Percentiles rank a stretch among this genome's conserved stretches.
Conservation (phyloP, 2,888 invertebrate species). For the Eupithecia centaureata region DNA sequence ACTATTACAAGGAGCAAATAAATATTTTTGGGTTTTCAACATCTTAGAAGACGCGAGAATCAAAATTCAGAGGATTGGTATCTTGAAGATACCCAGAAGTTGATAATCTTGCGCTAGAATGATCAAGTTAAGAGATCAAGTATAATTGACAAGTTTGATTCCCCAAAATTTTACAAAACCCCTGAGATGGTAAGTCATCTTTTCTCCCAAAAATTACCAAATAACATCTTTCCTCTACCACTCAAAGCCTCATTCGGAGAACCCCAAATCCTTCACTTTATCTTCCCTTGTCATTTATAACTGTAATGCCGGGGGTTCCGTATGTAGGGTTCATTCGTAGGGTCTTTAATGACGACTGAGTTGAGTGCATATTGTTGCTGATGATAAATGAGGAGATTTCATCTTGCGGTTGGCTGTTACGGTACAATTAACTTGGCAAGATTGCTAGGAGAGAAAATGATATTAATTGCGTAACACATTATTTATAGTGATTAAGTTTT, state of each 20-base stretch:
- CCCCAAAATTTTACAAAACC: neutral
- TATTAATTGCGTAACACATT: slow-evolving; percentile 9
- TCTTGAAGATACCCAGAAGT: neutral
- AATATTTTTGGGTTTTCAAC: neutral
- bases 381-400: slow-evolving; percentile 41
- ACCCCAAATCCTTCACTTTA: slow-evolving; percentile 60
- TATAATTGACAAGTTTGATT: neutral
- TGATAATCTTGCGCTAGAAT: neutral
- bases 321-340: slow-evolving; percentile 40
- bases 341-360: slow-evolving; percentile 37
- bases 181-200: slow-evolving; percentile 19
- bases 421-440: slow-evolving; percentile 21
- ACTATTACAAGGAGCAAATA: too few species aligned
- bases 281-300: slow-evolving; percentile 69
- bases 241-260: slow-evolving; percentile 22
- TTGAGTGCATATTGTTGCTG: slow-evolving; percentile 44
- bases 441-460: neutral
- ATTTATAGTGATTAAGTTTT: too few species aligned
- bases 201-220: slow-evolving; percentile 26
- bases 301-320: slow-evolving; percentile 56
- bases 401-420: slow-evolving; percentile 24
- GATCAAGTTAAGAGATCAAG: neutral
- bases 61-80: neutral
- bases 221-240: slow-evolving; percentile 31
- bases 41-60: neutral